Base-by-base conservation (phyloP, 2,113 vertebrate species). In the Chionis minor region DNA sequence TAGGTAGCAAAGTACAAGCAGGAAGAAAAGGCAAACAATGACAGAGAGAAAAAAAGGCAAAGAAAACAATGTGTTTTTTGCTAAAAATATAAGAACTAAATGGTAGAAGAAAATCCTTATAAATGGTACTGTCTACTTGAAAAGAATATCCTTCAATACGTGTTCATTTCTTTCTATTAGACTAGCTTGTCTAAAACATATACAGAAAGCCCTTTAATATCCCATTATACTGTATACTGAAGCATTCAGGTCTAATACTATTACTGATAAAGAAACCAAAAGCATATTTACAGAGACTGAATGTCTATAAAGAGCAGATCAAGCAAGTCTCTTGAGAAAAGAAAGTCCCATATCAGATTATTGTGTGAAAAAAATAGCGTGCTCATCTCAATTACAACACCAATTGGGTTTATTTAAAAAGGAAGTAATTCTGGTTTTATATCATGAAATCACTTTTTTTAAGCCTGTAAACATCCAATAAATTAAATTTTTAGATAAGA, bases 251-350 rank as follows among this genome's bases (percentile, higher is more conserved):
- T 96, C 94, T 97, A 96, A 96, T 97, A 88, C 94, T 97, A 93
- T 96, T 97, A 96, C 94, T 92, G 97, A 97, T 98, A 97, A 97
- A 97, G 97, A 97, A 97, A 93, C 94, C 88, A 94, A 98, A 97
- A 97, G 96, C 97, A 94, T 98, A 97, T 97, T 98, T 98, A 97
- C 95, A 96, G 95, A 98, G 97, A 93, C 92, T 95, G 91, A 96
- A 97, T 97, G 95, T 97, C 95, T 98, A 86, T 96, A 97, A 98
- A 97, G 95, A 98, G 93, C 87, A 97, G 96, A 97, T 97, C 88
- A 97, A 96, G 93, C 78, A 95, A 93, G 84, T 96, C 98, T 96
- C 96, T 95, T 96, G 97, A 98, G 96, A 95, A 97, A 97, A 96
- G 92, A 88, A 96, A 97, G 80, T 97, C 96, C 93, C 93, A 62